Base-by-base conservation (phyloP, 2,113 vertebrate genomes). In the Tragelaphus scriptus region DNA sequence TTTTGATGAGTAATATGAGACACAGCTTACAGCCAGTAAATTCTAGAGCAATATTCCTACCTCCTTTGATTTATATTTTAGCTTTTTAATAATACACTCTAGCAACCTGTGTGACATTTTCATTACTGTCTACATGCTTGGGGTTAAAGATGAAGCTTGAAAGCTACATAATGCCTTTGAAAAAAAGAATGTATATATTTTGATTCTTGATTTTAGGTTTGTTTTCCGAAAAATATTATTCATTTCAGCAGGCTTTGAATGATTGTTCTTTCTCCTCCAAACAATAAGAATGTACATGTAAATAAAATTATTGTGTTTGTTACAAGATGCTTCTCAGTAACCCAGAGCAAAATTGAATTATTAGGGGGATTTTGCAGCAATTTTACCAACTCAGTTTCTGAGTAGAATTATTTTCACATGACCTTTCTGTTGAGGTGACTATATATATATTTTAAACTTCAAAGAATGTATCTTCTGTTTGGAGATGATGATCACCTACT, bases 101-200 rank as follows among this genome's bases (percentile, higher is more conserved):
- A 92, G 91, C n/a, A 98, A 55, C 63, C 68, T 95, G 7, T 97
- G 15, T 91, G 95, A 97, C 93, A 98, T 97, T 98, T 97, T 98
- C 93, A 98, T 97, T 98, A 97, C 75, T 85, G 93, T 86, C 84
- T 68, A 96, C 95, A 97, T 95, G 95, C 51, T 97, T 97, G 71
- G 87, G 88, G 94, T 98, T 98, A 98, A 97, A 98, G 98, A 98
- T 95, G 94, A 96, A 97, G 28, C 44, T 88, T 77, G 8, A 95
- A 95, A 95, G 75, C 55, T 96, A 51, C 91, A 97, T 53, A 88
- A 84, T 86, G 65, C 36, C 71, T 88, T 95, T 94, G 16, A 59
- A 95, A 97, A 94, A 92, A 40, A 93, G 19, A 91, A 23, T 80
- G 4, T 77, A 3, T 96, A 56, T 56, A 79, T 23, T 94, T 92